Evolutionary conservation across 1,140 invertebrate genomes (phyloP).

Genomic region (Trichogramma pretiosum): DNA sequence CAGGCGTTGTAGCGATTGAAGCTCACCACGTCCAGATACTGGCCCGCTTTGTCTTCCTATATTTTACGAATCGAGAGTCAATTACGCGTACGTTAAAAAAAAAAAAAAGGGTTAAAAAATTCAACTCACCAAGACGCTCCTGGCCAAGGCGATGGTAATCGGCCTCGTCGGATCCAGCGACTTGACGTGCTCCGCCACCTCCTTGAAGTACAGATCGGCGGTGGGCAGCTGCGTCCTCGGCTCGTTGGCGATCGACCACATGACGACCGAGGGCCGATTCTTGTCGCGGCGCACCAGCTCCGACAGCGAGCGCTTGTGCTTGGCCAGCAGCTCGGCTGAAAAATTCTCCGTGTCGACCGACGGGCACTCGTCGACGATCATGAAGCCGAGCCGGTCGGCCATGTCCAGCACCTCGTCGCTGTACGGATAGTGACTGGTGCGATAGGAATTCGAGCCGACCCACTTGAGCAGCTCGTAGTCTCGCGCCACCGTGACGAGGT

Average conservation of each 20-base stretch:
- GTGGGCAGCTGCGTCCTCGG: slow-evolving; percentile 59
- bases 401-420: slow-evolving; percentile 95
- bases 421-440: slow-evolving; percentile 98
- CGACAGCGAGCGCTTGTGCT: slow-evolving; percentile 74
- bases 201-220: slow-evolving; percentile 81
- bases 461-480: slow-evolving; percentile 93
- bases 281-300: slow-evolving; percentile 86
- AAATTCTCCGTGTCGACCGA: slow-evolving; percentile 80
- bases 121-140: slow-evolving; percentile 35
- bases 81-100: too few species aligned
- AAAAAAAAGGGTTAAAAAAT: slow-evolving; percentile 21
- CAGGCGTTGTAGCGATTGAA: slow-evolving; percentile 93
- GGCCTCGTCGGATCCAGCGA: slow-evolving; percentile 68
- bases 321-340: slow-evolving; percentile 54
- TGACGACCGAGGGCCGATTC: slow-evolving; percentile 85
- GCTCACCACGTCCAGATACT: slow-evolving; percentile 76
- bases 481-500: slow-evolving; percentile 75
- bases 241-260: slow-evolving; percentile 97
- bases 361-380: slow-evolving; percentile 93
- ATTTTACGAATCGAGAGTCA: neutral
- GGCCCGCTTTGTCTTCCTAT: slow-evolving; percentile 37
- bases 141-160: slow-evolving; percentile 62
- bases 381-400: slow-evolving; percentile 75
- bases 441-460: slow-evolving; percentile 89
- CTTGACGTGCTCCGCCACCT: slow-evolving; percentile 59